Base-by-base conservation (phyloP, 2,113 vertebrate species). In the Mirza zaza region DNA sequence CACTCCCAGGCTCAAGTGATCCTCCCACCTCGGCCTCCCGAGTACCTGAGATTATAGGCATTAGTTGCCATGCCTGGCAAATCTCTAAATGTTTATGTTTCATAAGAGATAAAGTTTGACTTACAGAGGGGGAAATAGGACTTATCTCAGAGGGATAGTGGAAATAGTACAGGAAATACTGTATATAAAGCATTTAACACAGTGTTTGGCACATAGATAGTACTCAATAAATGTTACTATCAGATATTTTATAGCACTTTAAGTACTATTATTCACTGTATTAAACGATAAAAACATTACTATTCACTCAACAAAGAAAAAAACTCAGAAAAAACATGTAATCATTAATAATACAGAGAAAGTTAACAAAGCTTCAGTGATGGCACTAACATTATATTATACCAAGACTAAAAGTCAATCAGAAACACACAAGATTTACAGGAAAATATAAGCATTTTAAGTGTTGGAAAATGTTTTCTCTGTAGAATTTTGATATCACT, bases 381-480 rank as follows among this genome's bases (percentile, higher is more conserved):
- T 87, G 34, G n/a, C 39, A 92, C 71, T 96, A 96, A 95, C 3
- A 21, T 96, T 81, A 18, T 88, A 57, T 82, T 87, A 39, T 6
- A 92, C 34, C 42, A 17, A 88, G 34, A 96, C 48, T 94, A 94
- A 94, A 90, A 96, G 48, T 96, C 81, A 92, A 70, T 90, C 12
- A 84, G 76, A 96, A 92, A 76, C 15, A 83, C 1, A 6, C 2
- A 94, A 12, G 45, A 76, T 71, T 77, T 75, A 68, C 94, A 80
- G 61, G 68, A 93, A 90, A 97, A 91, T 91, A 23, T 70, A 95
- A 93, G 23, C 23, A 94, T 90, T 93, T 87, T 65, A 87, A 91
- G 11, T 34, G 27, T 12, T 94, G 12, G 73, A 93, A 71, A 89
- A 94, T 55, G 13, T 90, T 93, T 88, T 85, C 59, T 81, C 50